These are phyloP conservation scores for Hydrolagus affinis DNA, from an alignment of 2,113 vertebrate species.

Conservation along the genomic window DNA sequence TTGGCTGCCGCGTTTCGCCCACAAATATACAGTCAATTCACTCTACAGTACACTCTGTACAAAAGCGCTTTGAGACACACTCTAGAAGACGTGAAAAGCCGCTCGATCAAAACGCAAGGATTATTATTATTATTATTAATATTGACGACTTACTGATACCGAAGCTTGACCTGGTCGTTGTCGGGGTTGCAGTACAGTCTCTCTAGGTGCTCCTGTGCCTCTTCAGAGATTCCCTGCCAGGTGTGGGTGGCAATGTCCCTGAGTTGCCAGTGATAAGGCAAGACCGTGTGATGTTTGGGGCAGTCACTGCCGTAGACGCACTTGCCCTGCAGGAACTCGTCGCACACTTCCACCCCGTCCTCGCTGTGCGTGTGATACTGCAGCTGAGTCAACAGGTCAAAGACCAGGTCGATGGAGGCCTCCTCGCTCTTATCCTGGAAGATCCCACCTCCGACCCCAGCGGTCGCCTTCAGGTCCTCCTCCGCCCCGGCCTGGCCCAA, in stretches of 20 bases:
- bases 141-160: constrained; percentile 74
- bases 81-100: no score
- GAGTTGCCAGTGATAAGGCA: constrained; percentile 96
- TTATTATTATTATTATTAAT: no score
- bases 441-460: constrained; percentile 64
- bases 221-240: constrained; percentile 89
- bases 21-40: no score
- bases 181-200: constrained; percentile 97
- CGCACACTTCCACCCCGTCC: constrained; percentile 80
- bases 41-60: no score
- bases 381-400: constrained; percentile 91
- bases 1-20: no score
- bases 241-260: constrained; percentile 65
- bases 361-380: constrained; percentile 94
- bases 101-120: no score
- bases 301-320: constrained; percentile 88
- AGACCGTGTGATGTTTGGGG: constrained; percentile 82
- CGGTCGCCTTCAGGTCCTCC: constrained; percentile 24
- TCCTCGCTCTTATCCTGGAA: constrained; percentile 96
- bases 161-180: constrained; percentile 84
- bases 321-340: constrained; percentile 86
- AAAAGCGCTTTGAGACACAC: no score
- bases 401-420: constrained; percentile 89
- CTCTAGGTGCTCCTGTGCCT: constrained; percentile 96
- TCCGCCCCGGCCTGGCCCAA: not conserved